phyloP scores from a whole-genome alignment of 2,888 invertebrate species.

The Aphelenchoides bicaudatus region DNA sequence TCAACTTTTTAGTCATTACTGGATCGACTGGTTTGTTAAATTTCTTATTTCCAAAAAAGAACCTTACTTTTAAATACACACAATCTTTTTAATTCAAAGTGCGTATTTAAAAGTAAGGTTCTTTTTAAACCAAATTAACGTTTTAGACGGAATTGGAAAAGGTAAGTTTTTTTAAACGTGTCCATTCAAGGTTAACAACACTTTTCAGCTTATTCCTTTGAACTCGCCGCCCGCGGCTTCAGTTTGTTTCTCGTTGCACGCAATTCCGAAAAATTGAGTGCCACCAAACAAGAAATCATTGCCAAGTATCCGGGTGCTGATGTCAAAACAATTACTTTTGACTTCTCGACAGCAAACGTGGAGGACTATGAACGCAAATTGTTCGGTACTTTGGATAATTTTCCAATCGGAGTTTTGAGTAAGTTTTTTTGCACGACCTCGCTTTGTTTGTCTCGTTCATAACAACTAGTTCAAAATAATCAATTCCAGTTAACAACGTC shows the following conservation, averaged over 20 bases:
- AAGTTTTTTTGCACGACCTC: too few species aligned
- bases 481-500: constrained; percentile 77
- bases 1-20: constrained; percentile 56
- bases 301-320: constrained; percentile 39
- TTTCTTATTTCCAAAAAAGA: too few species aligned
- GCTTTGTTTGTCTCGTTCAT: neutral
- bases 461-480: neutral
- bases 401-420: constrained; percentile 49
- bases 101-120: too few species aligned
- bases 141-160: constrained; percentile 60
- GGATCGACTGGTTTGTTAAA: constrained; percentile 59
- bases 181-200: too few species aligned
- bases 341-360: constrained; percentile 46
- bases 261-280: constrained; percentile 51
- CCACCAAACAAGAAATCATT: constrained; percentile 49
- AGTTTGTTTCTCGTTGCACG: constrained; percentile 57
- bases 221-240: constrained; percentile 52
- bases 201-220: constrained; percentile 57
- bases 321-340: constrained; percentile 47
- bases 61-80: too few species aligned
- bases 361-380: constrained; percentile 48
- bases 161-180: too few species aligned
- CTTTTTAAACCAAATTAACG: too few species aligned
- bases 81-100: too few species aligned
- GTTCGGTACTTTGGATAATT: constrained; percentile 42